A percentile compares a stretch with the other conserved stretches of the same genome.
phyloP scores from a whole-genome alignment of 2,797 vertebrate species.

The Chromis chromis region DNA sequence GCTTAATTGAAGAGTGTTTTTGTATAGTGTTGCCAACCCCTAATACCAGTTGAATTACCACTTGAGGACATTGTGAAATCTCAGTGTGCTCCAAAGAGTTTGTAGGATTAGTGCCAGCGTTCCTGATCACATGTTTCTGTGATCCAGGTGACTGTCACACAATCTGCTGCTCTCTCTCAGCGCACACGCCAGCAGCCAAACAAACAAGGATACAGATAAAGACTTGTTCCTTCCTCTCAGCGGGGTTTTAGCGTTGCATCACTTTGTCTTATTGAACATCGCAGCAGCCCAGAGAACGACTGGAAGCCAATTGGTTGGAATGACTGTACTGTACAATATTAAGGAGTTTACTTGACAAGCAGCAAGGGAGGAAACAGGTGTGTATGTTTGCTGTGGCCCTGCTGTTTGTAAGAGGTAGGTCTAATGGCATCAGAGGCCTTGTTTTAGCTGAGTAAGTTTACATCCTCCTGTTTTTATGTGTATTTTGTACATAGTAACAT shows the following conservation, averaged over 20 bases:
- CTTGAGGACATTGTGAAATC: conserved; percentile 42
- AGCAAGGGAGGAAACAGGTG: conserved; percentile 10
- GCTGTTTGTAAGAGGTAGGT: conserved; percentile 33
- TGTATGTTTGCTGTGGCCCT: conserved; percentile 4
- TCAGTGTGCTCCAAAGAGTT: conserved; percentile 29
- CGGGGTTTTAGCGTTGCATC: conserved; percentile 42
- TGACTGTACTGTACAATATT: neutral
- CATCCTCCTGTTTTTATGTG: neutral
- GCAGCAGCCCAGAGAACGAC: conserved; percentile 18
- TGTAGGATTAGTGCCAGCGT: conserved; percentile 70
- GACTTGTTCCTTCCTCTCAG: conserved; percentile 43
- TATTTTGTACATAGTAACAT: neutral
- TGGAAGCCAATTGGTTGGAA: conserved; percentile 30
- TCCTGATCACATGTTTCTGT: conserved; percentile 70
- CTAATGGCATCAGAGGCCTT: neutral
- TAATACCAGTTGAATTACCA: neutral
- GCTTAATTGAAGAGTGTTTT: neutral
- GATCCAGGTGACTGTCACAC: conserved; percentile 80
- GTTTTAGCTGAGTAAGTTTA: neutral
- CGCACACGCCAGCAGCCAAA: conserved; percentile 34
- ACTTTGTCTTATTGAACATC: conserved; percentile 37
- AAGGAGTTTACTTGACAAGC: conserved; percentile 21
- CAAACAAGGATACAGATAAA: conserved; percentile 62
- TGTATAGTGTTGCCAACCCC: neutral
- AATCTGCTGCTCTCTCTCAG: conserved; percentile 62